Conservation (phyloP, 2,797 vertebrate genomes). For the Catharus ustulatus region DNA sequence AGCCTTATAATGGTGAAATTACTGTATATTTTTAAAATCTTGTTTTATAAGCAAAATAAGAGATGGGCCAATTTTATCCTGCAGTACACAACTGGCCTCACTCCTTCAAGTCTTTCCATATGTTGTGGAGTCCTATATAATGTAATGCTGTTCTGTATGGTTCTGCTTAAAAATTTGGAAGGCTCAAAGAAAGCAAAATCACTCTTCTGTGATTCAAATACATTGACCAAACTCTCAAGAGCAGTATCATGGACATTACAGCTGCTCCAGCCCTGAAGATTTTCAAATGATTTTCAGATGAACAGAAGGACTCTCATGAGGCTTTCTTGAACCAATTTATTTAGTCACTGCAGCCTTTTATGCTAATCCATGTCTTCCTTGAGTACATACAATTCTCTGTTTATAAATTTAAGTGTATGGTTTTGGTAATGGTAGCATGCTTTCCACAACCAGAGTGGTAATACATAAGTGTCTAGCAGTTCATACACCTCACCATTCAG, state of each 20-base stretch:
- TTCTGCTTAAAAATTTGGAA: background rate
- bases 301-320: background rate
- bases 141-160: background rate
- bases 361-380: background rate
- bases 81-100: background rate
- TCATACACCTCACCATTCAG: background rate
- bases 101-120: background rate
- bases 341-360: background rate
- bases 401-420: background rate
- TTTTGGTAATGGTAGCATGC: background rate
- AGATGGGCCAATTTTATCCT: background rate
- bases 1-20: too few species aligned
- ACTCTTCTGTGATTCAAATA: background rate
- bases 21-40: background rate
- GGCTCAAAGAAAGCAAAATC: background rate
- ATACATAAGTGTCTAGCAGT: background rate
- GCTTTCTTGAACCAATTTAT: background rate
- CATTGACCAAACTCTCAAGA: background rate
- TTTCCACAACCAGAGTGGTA: background rate
- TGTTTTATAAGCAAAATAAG: background rate
- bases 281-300: background rate
- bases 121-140: background rate
- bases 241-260: fast-evolving
- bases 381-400: background rate
- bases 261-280: background rate